Conservation (phyloP, 2,888 invertebrate genomes). For the Zeuzera pyrina region DNA sequence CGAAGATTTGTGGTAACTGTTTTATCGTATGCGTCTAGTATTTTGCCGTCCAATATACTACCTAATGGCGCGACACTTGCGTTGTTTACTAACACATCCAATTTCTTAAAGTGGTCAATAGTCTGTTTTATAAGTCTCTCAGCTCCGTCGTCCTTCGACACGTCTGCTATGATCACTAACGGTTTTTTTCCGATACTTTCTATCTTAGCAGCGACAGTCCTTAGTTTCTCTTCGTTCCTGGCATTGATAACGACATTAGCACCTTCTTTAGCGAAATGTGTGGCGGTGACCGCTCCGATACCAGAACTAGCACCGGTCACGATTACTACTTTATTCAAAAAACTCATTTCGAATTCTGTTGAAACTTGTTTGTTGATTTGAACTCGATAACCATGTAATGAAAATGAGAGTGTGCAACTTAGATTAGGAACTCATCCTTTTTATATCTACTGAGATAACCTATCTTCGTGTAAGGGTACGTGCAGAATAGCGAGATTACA, state of each 20-base stretch:
- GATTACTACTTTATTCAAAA: conserved; percentile 45
- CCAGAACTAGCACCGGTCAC: conserved; percentile 77
- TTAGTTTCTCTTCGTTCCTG: conserved; percentile 75
- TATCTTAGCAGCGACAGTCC: conserved; percentile 51
- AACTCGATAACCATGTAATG: no score
- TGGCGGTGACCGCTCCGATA: conserved; percentile 75
- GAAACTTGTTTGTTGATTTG: no score
- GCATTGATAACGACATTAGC: conserved; percentile 72
- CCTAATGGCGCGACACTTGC: conserved; percentile 10
- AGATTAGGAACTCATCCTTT: no score
- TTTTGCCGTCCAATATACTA: conserved; percentile 6
- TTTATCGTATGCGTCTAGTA: conserved; percentile 11
- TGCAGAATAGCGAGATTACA: no score
- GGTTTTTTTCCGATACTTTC: conserved; percentile 11
- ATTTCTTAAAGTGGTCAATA: conserved; percentile 10
- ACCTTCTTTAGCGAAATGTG: conserved; percentile 71
- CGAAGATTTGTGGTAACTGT: conserved; percentile 14
- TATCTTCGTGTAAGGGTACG: no score
- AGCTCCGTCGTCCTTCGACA: conserved; percentile 12
- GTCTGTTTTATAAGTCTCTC: conserved; percentile 14
- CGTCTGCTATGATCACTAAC: conserved; percentile 13
- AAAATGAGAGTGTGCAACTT: no score
- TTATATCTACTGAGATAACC: no score
- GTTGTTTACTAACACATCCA: conserved; percentile 17
- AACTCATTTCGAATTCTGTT: no score